Percentiles rank a stretch among this genome's conserved stretches.
Conservation (phyloP, 2,797 vertebrate species). For the Garrulus glandarius region DNA sequence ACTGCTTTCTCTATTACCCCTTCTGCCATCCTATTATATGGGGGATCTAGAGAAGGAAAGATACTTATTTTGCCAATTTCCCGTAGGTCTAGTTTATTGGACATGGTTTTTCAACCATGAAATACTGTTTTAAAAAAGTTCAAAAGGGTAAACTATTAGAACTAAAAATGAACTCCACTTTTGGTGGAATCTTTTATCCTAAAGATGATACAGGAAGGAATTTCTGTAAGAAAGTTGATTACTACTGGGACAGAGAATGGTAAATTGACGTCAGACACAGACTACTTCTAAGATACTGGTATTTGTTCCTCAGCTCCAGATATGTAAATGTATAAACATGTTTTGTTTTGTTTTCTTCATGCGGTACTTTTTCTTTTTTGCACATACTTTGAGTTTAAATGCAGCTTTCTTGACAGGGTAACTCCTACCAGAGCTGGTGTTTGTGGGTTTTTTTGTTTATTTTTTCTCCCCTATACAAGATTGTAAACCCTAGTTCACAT, state of each 20-base stretch:
- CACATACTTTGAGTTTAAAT: not conserved
- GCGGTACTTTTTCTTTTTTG: not conserved
- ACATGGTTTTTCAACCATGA: not conserved
- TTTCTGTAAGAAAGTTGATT: not conserved
- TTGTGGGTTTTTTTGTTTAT: no score
- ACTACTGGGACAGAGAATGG: not conserved
- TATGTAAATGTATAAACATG: not conserved
- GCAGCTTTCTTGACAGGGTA: not conserved
- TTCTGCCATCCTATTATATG: not conserved
- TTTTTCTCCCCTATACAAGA: not conserved
- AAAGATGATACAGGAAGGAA: not conserved
- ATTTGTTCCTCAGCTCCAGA: not conserved
- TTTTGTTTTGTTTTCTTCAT: not conserved
- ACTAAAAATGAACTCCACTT: not conserved
- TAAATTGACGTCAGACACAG: not conserved
- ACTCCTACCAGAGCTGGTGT: rapidly evolving
- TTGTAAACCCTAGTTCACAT: not conserved
- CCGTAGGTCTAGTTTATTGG: not conserved
- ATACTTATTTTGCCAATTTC: not conserved
- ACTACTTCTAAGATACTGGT: not conserved
- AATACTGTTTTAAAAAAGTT: not conserved
- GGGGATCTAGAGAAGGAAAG: not conserved
- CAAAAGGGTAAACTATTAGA: not conserved
- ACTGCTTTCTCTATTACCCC: no score
- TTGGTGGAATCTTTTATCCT: not conserved